Percentiles rank a stretch among this genome's conserved stretches.
These are phyloP conservation scores for Diadumene lineata DNA, from an alignment of 92 coral and sea anemone genomes.

Conservation along the genomic window DNA sequence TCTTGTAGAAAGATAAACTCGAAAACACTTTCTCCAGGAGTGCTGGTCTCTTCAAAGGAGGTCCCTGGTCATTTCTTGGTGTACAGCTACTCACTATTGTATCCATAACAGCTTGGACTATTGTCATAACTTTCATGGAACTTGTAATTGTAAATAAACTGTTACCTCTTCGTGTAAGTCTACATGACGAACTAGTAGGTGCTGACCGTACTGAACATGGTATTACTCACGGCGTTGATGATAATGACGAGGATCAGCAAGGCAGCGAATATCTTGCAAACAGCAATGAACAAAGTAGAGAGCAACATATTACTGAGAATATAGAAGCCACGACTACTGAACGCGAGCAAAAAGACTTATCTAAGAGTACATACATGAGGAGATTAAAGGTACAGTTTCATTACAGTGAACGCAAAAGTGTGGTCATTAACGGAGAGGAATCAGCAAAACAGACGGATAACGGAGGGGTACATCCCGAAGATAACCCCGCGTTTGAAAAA, in stretches of 20 bases:
- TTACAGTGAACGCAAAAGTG: constrained; percentile 10
- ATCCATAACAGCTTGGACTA: constrained; percentile 51
- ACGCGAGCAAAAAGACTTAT: neutral
- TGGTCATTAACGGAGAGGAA: neutral
- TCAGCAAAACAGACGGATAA: neutral
- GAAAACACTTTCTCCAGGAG: constrained; percentile 39
- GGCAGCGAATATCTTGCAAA: neutral
- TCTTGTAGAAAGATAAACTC: constrained; percentile 36
- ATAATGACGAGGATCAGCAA: neutral
- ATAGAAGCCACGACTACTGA: no score
- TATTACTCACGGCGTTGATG: constrained; percentile 1
- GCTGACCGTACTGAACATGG: constrained; percentile 73
- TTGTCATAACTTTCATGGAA: constrained; percentile 45
- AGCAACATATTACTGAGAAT: no score
- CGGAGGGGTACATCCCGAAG: neutral
- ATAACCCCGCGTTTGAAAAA: neutral
- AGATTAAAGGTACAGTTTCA: neutral
- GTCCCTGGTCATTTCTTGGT: constrained; percentile 70
- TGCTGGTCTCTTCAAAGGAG: constrained; percentile 72
- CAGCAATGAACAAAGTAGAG: no score
- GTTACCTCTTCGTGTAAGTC: constrained; percentile 64
- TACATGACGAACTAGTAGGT: constrained; percentile 63
- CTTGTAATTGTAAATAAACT: constrained; percentile 56
- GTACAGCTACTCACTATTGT: constrained; percentile 52
- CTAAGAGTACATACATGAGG: neutral